Conservation (phyloP, 2,888 invertebrate species). For the Drosophila monieri region DNA sequence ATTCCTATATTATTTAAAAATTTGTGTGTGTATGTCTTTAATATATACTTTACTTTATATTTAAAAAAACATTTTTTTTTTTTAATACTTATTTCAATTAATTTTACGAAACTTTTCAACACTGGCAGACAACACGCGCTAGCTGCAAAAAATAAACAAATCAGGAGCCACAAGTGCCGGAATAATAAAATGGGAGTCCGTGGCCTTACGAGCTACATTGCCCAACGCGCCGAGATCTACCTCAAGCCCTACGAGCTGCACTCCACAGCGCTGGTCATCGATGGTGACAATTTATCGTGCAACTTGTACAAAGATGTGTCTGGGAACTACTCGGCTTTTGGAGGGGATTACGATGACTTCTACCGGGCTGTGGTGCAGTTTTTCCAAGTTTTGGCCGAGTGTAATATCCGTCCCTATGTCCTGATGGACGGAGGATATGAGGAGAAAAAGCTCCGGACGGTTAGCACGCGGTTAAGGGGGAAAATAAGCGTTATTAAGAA, state of each 20-base stretch:
- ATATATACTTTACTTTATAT: too few relatives aligned
- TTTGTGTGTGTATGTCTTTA: too few relatives aligned
- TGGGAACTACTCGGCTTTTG: constrained; percentile 89
- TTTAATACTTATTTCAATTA: too few relatives aligned
- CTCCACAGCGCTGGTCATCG: constrained; percentile 89
- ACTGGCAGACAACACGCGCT: constrained; percentile 44
- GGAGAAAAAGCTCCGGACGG: constrained; percentile 88
- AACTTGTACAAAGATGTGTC: constrained; percentile 88
- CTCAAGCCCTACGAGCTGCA: constrained; percentile 87
- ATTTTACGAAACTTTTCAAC: background rate
- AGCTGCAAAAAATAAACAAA: constrained; percentile 44
- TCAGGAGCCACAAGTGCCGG: constrained; percentile 12
- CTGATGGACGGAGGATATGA: constrained; percentile 93
- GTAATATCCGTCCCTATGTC: constrained; percentile 89
- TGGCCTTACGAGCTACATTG: constrained; percentile 92
- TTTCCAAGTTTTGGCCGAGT: constrained; percentile 88
- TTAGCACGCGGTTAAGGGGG: constrained; percentile 86
- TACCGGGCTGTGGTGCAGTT: constrained; percentile 88
- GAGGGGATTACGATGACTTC: constrained; percentile 93
- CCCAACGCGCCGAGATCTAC: constrained; percentile 87
- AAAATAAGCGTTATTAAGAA: constrained; percentile 86
- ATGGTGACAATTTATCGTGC: constrained; percentile 91
- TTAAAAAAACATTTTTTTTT: too few relatives aligned
- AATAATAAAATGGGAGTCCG: constrained; percentile 89
- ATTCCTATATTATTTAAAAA: too few relatives aligned